phyloP scores from a whole-genome alignment of 2,797 vertebrate species.

The Carcharodon carcharias region DNA sequence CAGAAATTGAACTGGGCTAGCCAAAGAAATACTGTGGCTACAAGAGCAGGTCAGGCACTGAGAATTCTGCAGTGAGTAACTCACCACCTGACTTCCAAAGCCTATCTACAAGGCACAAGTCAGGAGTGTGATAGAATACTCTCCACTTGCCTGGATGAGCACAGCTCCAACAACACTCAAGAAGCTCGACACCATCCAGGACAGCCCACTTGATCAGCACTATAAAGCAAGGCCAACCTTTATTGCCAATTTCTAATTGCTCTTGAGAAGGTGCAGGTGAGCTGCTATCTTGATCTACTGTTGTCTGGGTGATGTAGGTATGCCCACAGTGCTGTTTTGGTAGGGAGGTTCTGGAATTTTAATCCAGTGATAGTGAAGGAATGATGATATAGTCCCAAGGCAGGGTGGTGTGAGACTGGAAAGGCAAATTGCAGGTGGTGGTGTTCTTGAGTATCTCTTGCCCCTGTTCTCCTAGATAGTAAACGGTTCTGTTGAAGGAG shows the following conservation, averaged over 20 bases:
- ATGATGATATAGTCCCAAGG: background rate
- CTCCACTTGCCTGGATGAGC: no score
- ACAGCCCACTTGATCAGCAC: background rate
- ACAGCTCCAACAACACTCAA: no score
- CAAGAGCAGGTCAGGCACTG: no score
- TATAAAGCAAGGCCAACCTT: background rate
- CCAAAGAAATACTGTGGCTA: no score
- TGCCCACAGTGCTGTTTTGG: background rate
- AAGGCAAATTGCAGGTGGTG: background rate
- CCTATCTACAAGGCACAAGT: no score
- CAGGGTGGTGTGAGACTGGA: background rate
- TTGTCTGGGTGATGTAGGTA: background rate
- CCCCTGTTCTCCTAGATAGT: background rate
- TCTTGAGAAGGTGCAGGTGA: background rate
- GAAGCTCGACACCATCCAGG: background rate
- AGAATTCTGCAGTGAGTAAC: no score
- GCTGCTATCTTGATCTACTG: background rate
- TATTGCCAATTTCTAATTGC: no score
- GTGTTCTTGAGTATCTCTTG: background rate
- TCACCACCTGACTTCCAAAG: no score
- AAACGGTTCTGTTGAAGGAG: background rate
- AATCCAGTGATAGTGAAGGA: background rate
- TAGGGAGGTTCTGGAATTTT: background rate
- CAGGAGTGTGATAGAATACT: no score
- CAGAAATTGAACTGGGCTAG: no score